phyloP scores from a whole-genome alignment of 2,797 vertebrate species.

The Chromobotia macracanthus region DNA sequence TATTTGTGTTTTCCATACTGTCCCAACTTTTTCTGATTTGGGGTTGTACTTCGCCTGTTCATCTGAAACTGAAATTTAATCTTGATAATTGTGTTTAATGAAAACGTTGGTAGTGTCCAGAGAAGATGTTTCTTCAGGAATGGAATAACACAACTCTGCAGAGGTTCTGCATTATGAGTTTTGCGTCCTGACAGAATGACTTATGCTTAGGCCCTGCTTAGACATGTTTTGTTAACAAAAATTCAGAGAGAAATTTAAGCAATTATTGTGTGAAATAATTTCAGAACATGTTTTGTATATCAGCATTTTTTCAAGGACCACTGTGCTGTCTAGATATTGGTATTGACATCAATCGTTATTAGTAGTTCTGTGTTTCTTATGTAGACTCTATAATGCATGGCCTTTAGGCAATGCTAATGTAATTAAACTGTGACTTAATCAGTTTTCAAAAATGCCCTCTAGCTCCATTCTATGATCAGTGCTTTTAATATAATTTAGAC shows the following conservation, averaged over 20 bases:
- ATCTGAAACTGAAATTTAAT: conserved; percentile 51
- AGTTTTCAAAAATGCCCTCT: background rate
- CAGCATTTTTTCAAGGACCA: too few species aligned
- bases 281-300: too few species aligned
- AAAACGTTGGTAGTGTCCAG: conserved; percentile 75
- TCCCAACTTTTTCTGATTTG: too few species aligned
- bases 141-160: conserved; percentile 91
- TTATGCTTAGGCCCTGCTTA: too few species aligned
- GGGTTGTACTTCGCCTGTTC: too few species aligned
- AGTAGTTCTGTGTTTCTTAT: background rate
- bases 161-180: conserved; percentile 88
- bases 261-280: background rate
- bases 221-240: background rate
- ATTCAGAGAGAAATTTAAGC: background rate
- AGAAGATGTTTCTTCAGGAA: conserved; percentile 93
- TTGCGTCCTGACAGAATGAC: conserved; percentile 90
- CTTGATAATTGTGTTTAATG: background rate
- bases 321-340: background rate
- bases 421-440: background rate
- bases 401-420: conserved; percentile 9
- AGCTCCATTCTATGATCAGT: background rate
- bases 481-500: background rate
- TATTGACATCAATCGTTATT: background rate
- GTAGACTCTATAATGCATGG: background rate
- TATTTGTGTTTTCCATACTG: too few species aligned